Conservation (phyloP, 2,797 vertebrate species). For the Urosaurus nigricauda region DNA sequence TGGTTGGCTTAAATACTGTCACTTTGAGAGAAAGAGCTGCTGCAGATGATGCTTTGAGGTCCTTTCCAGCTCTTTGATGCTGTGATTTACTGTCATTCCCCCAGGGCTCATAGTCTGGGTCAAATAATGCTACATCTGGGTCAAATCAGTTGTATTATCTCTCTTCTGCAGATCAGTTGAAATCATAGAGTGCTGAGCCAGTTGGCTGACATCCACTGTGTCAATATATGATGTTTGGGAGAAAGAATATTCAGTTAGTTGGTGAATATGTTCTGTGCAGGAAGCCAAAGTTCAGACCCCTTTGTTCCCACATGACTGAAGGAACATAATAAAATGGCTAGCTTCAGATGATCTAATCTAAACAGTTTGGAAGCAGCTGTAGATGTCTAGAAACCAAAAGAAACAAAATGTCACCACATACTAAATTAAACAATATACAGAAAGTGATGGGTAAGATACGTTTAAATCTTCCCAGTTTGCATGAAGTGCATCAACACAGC, state of each 20-base stretch:
- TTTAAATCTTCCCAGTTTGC: constrained; percentile 3
- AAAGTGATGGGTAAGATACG: constrained; percentile 11
- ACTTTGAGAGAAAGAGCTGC: not conserved
- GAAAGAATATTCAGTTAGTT: constrained; percentile 1
- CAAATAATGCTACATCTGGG: constrained; percentile 48
- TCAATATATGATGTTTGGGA: constrained; percentile 43
- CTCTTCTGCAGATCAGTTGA: constrained; percentile 23
- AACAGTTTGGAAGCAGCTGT: constrained; percentile 22
- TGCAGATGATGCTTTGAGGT: constrained; percentile 26
- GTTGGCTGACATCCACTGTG: constrained; percentile 34
- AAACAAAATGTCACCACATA: constrained; percentile 1
- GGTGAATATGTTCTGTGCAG: not conserved
- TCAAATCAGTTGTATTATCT: constrained; percentile 39
- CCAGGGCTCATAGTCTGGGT: constrained; percentile 27
- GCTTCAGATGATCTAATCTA: constrained; percentile 15
- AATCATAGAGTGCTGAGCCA: constrained; percentile 20
- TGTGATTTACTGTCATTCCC: constrained; percentile 24
- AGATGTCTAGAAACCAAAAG: constrained; percentile 7
- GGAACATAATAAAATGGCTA: constrained; percentile 28
- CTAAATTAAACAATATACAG: constrained; percentile 9
- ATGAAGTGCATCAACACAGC: not conserved
- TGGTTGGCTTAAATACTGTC: constrained; percentile 1
- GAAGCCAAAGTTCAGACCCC: not conserved
- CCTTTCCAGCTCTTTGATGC: constrained; percentile 30
- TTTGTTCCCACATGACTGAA: constrained; percentile 34